phyloP scores from a whole-genome alignment of 2,888 invertebrate genomes.

The Drosophila bunnanda region DNA sequence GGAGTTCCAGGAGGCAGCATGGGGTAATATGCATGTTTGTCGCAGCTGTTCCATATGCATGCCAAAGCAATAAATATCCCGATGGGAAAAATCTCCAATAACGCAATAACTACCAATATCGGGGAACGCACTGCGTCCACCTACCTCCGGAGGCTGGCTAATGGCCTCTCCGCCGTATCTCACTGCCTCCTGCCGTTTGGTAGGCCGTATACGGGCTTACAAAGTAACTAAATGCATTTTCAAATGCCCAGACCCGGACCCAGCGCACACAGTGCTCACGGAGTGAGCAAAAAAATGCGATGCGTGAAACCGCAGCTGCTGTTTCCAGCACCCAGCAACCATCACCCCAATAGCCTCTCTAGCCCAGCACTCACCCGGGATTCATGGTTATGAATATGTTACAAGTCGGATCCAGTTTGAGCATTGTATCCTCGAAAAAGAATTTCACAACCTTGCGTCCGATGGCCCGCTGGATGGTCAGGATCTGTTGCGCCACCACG shows the following conservation, averaged over 20 bases:
- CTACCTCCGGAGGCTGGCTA: constrained; percentile 47
- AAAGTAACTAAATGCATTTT: constrained; percentile 80
- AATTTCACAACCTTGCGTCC: constrained; percentile 91
- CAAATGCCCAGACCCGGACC: constrained; percentile 57
- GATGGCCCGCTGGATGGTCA: constrained; percentile 95
- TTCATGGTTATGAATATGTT: constrained; percentile 97
- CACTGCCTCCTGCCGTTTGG: constrained; percentile 8
- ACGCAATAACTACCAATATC: constrained; percentile 81
- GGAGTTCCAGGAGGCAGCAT: constrained; percentile 17
- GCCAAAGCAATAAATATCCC: constrained; percentile 79
- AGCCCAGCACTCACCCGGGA: constrained; percentile 88
- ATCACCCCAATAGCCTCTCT: background rate
- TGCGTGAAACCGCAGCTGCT: constrained; percentile 78
- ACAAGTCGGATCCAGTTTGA: constrained; percentile 94
- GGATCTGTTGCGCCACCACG: constrained; percentile 97
- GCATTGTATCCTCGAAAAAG: constrained; percentile 95
- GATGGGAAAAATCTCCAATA: constrained; percentile 79
- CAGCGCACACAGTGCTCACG: background rate
- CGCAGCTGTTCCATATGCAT: constrained; percentile 79
- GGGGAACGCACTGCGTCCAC: constrained; percentile 56
- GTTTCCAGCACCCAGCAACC: constrained; percentile 26
- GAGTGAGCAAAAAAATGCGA: constrained; percentile 42
- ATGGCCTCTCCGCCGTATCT: constrained; percentile 51
- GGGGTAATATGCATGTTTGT: constrained; percentile 80
- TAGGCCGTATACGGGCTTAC: constrained; percentile 65